phyloP scores from a whole-genome alignment of 2,797 vertebrate genomes.

The Morus bassanus region DNA sequence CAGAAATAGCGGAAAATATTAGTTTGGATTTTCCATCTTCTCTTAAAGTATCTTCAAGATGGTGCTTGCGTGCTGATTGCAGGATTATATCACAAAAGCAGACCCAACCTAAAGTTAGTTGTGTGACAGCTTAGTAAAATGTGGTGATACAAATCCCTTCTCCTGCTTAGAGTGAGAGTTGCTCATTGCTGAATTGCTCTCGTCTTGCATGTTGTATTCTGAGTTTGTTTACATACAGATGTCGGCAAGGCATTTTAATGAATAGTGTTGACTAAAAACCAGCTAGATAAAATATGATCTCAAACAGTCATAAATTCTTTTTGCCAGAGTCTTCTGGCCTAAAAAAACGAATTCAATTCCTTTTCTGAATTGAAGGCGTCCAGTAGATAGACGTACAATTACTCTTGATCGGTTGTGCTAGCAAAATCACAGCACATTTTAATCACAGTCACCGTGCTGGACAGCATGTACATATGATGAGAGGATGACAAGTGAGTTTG shows the following conservation, averaged over 20 bases:
- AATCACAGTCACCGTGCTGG: background rate
- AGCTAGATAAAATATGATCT: background rate
- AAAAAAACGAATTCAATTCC: background rate
- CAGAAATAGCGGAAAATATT: slow-evolving; percentile 26
- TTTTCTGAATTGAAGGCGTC: background rate
- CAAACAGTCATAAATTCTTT: background rate
- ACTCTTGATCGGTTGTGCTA: background rate
- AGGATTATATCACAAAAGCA: slow-evolving; percentile 59
- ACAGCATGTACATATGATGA: rapidly evolving
- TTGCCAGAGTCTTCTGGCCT: background rate
- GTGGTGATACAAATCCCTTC: background rate
- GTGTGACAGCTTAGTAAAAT: background rate
- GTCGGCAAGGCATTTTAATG: background rate
- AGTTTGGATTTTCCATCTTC: slow-evolving; percentile 48
- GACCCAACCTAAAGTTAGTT: background rate
- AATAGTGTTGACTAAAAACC: background rate
- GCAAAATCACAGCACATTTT: background rate
- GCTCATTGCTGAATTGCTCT: background rate
- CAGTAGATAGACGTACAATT: background rate
- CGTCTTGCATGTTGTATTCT: background rate
- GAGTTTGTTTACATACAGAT: background rate
- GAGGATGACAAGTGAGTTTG: background rate
- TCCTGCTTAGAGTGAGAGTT: background rate
- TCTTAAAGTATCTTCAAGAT: slow-evolving; percentile 29
- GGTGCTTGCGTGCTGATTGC: slow-evolving; percentile 32